These are phyloP conservation scores for Dryobotodes eremita DNA, from an alignment of 2,888 invertebrate genomes.

Conservation along the genomic window DNA sequence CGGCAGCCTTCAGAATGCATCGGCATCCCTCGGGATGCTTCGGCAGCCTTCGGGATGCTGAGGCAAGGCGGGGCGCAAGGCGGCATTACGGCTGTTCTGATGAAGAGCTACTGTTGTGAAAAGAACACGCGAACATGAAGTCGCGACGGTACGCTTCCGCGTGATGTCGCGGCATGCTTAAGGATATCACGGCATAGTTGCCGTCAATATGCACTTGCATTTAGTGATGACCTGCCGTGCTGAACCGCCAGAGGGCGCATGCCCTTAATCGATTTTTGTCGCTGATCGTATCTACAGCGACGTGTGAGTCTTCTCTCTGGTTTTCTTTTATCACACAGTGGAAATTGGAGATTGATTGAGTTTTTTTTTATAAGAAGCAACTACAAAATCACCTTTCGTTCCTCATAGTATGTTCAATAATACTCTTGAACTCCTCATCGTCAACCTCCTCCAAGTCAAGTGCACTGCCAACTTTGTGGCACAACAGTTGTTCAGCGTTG, in stretches of 20 bases:
- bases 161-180: too few species aligned
- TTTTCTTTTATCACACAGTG: not conserved
- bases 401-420: constrained; percentile 34
- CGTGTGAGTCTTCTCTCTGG: not conserved
- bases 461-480: constrained; percentile 15
- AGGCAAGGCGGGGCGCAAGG: not conserved
- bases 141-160: not conserved
- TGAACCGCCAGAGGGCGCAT: too few species aligned
- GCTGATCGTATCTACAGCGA: too few species aligned
- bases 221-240: too few species aligned
- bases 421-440: constrained; percentile 36
- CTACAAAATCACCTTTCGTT: constrained; percentile 28
- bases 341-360: not conserved
- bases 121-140: not conserved
- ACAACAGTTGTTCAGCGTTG: constrained; percentile 38
- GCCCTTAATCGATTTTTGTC: not conserved
- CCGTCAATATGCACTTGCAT: too few species aligned
- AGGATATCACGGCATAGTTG: too few species aligned
- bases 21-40: too few species aligned
- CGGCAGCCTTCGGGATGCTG: not conserved
- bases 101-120: not conserved
- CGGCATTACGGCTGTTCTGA: not conserved
- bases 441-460: constrained; percentile 19
- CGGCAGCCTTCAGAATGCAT: not conserved
- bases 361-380: not conserved